Evolutionary conservation across 2,888 invertebrate genomes (phyloP), one percentile per base, ranked within the genome.

Genomic region (Zygothrica quintamaculata): DNA sequence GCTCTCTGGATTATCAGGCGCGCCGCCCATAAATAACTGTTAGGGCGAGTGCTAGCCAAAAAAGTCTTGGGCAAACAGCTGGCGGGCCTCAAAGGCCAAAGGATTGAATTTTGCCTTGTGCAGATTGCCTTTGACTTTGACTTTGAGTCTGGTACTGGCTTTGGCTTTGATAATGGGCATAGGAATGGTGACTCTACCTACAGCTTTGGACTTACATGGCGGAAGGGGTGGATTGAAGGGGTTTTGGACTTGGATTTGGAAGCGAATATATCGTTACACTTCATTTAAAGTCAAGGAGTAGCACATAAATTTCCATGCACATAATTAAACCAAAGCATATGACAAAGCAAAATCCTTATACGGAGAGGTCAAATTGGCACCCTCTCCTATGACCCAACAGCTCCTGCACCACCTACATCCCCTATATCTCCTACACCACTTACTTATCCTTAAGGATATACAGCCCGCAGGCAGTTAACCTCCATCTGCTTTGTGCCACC

Each of bases 291-390:
- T 74, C 76, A 74, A 80, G 78, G 68, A 80, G 73, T 80, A 76
- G 84, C 77, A 76, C 77, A 87, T 79, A 87, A 81, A 86, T 84
- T 85, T 77, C 75, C 87, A 88, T 88, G 88, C 85, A 88, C 87
- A 87, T 88, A 87, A 87, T 87, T 87, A 87, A 88, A 87, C 81
- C 79, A 61, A n/a, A n/a, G 65, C 84, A 69, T 86, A 87, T 80
- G 81, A 85, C 87, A 85, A 79, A 87, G 85, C 84, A 82, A 81
- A 87, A 77, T 78, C 73, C 73, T 80, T 75, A 71, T 78, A 80
- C 71, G 84, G 81, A 74, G 81, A 74, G 85, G 86, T 84, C 85
- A 79, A 67, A 66, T 59, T 52, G 51, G 29, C 46, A 46, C 56
- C 11, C 25, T 22, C n/a, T 26, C 39, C 33, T 7, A 8, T 13